These are phyloP conservation scores for Aquatica leii DNA, from an alignment of 2,888 invertebrate species.

Conservation along the genomic window DNA sequence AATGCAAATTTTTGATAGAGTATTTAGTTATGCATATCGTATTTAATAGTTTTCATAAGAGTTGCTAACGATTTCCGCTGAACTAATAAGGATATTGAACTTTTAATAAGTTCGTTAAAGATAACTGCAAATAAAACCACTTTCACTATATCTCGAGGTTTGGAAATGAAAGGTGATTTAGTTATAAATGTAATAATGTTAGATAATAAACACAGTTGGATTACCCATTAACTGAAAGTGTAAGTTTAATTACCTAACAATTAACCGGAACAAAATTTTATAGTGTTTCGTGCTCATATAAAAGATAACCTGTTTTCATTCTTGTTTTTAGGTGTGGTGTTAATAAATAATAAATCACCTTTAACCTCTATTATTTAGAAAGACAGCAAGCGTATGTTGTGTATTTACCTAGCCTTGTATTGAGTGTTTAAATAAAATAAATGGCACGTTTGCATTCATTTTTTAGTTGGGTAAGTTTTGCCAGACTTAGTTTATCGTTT, in stretches of 20 bases:
- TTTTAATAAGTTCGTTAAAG: conserved; percentile 22
- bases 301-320: background rate
- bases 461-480: too few relatives aligned
- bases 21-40: too few relatives aligned
- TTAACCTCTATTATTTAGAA: conserved; percentile 10
- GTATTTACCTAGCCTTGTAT: conserved; percentile 2
- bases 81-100: conserved; percentile 16
- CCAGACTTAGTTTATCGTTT: too few relatives aligned
- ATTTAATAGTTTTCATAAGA: too few relatives aligned
- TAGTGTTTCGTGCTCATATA: conserved; percentile 2
- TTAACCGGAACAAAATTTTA: background rate
- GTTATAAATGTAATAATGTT: conserved; percentile 34
- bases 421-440: background rate
- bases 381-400: background rate
- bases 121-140: conserved; percentile 26
- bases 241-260: conserved; percentile 5
- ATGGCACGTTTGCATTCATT: too few relatives aligned
- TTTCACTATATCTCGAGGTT: conserved; percentile 35
- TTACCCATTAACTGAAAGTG: conserved; percentile 5
- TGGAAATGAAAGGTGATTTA: conserved; percentile 37
- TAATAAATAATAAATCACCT: conserved; percentile 17
- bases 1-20: too few relatives aligned
- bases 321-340: conserved; percentile 1
- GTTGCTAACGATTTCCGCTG: background rate
- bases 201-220: conserved; percentile 30